Conservation (phyloP, 2,113 vertebrate genomes). For the Platysteira castanea region DNA sequence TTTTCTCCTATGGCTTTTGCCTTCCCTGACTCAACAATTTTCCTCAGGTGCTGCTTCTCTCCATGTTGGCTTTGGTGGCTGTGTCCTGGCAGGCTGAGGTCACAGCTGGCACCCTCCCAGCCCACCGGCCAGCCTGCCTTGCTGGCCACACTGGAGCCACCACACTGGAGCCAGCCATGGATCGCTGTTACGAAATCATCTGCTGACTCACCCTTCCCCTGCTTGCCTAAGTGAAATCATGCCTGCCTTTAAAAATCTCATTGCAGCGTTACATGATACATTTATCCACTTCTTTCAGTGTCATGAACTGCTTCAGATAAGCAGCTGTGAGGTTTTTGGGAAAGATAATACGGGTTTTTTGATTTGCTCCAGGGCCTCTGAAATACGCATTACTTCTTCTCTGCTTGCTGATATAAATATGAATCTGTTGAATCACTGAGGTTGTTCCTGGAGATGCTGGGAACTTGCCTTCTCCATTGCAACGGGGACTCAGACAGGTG, state of each 20-base stretch:
- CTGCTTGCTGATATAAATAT: background rate
- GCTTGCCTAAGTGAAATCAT: constrained; percentile 21
- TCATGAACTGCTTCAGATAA: background rate
- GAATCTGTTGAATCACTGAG: background rate
- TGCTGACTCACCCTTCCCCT: constrained; percentile 51
- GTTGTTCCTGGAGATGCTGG: background rate
- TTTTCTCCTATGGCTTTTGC: rapidly evolving
- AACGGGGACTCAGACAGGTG: background rate
- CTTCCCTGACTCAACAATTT: background rate
- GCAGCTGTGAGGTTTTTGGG: constrained; percentile 2
- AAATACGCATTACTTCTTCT: background rate
- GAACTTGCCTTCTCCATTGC: background rate
- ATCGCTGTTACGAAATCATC: background rate
- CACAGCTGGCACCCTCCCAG: background rate
- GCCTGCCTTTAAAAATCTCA: constrained; percentile 7
- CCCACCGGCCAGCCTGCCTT: background rate
- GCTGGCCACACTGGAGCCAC: background rate
- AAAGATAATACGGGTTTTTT: background rate
- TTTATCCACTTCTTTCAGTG: background rate
- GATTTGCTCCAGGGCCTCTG: background rate
- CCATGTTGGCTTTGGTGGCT: background rate
- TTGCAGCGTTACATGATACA: constrained; percentile 14
- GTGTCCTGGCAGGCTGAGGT: background rate
- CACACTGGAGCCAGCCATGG: background rate
- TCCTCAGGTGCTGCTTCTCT: background rate